Conservation (phyloP, 2,888 invertebrate genomes). For the Disparrhopalites patrizii region DNA sequence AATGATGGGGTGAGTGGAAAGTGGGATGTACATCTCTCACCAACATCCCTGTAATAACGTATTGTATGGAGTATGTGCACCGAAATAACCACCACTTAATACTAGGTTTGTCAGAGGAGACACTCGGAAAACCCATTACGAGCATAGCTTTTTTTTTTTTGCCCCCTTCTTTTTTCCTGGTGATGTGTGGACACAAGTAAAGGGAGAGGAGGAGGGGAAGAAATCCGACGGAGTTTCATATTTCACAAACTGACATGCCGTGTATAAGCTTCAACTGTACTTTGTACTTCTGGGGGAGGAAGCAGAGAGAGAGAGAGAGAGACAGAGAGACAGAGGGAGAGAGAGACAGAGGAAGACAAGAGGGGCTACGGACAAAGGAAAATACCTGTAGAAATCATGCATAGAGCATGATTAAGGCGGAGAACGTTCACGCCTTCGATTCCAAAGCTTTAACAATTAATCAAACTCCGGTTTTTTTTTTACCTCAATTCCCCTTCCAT, state of each 20-base stretch:
- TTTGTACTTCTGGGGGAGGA: no score
- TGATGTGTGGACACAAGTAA: neutral
- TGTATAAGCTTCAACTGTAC: no score
- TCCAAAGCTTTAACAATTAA: constrained; percentile 19
- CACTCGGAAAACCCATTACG: no score
- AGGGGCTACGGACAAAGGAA: neutral
- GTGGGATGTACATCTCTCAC: no score
- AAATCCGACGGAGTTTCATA: neutral
- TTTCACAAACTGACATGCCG: neutral
- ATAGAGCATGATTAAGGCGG: constrained; percentile 19
- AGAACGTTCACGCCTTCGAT: constrained; percentile 9
- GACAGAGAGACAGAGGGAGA: no score
- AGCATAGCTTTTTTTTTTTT: no score
- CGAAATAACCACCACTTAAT: neutral
- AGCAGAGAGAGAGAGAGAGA: neutral
- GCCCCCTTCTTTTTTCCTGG: no score
- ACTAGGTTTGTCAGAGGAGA: neutral
- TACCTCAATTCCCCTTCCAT: neutral
- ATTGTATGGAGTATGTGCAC: no score
- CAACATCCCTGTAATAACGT: no score
- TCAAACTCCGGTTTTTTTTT: constrained; percentile 20
- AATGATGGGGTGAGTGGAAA: no score
- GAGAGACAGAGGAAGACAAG: no score
- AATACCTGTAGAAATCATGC: constrained; percentile 4
- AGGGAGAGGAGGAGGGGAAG: neutral